These are phyloP conservation scores for Pollenia angustigena DNA, from an alignment of 2,888 invertebrate species.

Conservation along the genomic window DNA sequence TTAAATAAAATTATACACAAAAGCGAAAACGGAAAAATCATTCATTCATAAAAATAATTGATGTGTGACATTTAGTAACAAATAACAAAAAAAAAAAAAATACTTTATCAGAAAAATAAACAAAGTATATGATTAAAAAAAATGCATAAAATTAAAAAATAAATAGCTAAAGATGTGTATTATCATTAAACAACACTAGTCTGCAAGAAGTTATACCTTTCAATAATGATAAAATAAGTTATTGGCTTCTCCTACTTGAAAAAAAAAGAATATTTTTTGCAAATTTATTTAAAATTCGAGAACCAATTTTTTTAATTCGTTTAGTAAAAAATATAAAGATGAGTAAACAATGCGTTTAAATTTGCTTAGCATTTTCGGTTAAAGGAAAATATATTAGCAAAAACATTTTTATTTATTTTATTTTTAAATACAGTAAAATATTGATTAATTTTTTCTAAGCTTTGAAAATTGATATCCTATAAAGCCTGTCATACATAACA, in stretches of 20 bases:
- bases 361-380: no score
- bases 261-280: no score
- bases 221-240: slow-evolving; percentile 5
- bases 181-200: slow-evolving; percentile 4
- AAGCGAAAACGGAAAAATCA: background rate
- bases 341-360: no score
- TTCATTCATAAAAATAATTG: slow-evolving; percentile 14
- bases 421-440: no score
- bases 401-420: no score
- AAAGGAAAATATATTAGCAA: no score
- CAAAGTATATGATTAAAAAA: slow-evolving; percentile 2
- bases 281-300: no score
- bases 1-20: background rate
- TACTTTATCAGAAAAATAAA: slow-evolving; percentile 22
- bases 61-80: slow-evolving; percentile 63
- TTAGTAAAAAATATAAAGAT: no score
- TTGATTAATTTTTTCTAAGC: no score
- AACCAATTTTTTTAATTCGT: no score
- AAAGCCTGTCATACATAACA: no score
- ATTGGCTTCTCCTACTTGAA: background rate
- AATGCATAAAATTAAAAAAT: background rate
- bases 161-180: slow-evolving; percentile 27
- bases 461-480: no score
- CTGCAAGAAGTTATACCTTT: slow-evolving; percentile 1
- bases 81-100: background rate